A percentile compares a stretch with the other conserved stretches of the same genome.
Evolutionary conservation across 2,888 invertebrate species (phyloP).

Genomic region (Tenthredo scrophulariae): DNA sequence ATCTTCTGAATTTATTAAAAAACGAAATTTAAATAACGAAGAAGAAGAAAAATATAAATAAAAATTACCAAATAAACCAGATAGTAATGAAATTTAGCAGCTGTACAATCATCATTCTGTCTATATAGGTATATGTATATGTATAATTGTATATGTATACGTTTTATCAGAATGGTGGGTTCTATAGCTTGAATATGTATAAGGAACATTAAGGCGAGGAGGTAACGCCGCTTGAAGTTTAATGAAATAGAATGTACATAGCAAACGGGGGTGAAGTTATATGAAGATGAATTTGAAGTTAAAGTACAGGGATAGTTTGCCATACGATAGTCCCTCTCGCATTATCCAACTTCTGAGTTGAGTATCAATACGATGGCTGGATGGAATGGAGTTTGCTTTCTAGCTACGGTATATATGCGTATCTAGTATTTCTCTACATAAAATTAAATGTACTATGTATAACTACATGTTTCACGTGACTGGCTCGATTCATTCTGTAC

Average conservation of each 20-base stretch:
- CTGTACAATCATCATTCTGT: not conserved
- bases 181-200: not conserved
- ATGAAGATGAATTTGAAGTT: constrained; percentile 15
- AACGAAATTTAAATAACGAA: not conserved
- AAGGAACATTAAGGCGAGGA: not conserved
- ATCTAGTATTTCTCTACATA: constrained; percentile 9
- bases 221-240: constrained; percentile 1
- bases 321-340: not conserved
- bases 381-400: constrained; percentile 24
- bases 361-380: constrained; percentile 25
- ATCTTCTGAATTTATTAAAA: too few species aligned
- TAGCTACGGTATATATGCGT: not conserved
- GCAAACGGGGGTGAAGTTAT: not conserved
- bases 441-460: constrained; percentile 24
- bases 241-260: not conserved
- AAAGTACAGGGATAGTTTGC: constrained; percentile 13
- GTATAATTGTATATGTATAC: not conserved
- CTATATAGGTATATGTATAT: too few species aligned
- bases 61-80: not conserved
- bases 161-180: not conserved
- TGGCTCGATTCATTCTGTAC: constrained; percentile 35
- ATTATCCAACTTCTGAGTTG: constrained; percentile 18
- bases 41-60: not conserved
- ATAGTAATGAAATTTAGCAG: not conserved
- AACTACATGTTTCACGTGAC: not conserved